Evolutionary conservation across 2,888 invertebrate species (phyloP), one percentile per base, ranked within the genome.

Genomic region (Candidula unifasciata): DNA sequence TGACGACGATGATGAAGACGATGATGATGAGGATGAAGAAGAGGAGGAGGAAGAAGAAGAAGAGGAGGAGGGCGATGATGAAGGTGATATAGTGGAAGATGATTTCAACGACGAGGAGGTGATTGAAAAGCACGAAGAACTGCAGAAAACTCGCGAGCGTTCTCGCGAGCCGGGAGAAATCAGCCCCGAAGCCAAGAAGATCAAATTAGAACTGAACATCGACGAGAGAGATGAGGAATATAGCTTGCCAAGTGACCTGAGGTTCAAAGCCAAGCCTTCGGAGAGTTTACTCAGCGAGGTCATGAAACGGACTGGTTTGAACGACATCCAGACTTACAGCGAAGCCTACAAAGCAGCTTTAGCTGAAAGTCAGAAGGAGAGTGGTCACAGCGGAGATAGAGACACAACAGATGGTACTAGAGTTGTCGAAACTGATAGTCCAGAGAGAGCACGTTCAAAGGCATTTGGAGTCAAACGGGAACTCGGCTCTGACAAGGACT

Each of bases 311-410:
- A 98, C 98, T 92, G 98, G 98, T 0, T 94, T 98, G 79, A 97
- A 96, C 89, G 97, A 97, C 92, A 97, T 98, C 91, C 97, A 97
- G 89, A 97, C 98, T 94, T 98, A 98, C 93, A 97, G 97, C 89
- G 98, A 99, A 94, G 98, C 98, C 33, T 98, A 98, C 93, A 96
- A 97, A 90, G 97, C 98, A 94, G 98, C 98, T 0, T 95, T 98
- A 69, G 98, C 97, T 93, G 98, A 98, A 94, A 93, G 87, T 76
- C 86, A 88, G 68, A 87, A 85, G 52, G 86, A 87, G 44, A 85
- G 86, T 44, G 81, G 69, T 71, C 76, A 76, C 54, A 60, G 24
- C 21, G 57, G 35, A 21, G 77, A 68, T 35, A 87, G 82, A 64
- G 74, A 84, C 74, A 84, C 80, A 33, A 21, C 44, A 0, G 60